Base-by-base conservation (phyloP, 1,140 invertebrate genomes). In the Argopecten irradians region DNA sequence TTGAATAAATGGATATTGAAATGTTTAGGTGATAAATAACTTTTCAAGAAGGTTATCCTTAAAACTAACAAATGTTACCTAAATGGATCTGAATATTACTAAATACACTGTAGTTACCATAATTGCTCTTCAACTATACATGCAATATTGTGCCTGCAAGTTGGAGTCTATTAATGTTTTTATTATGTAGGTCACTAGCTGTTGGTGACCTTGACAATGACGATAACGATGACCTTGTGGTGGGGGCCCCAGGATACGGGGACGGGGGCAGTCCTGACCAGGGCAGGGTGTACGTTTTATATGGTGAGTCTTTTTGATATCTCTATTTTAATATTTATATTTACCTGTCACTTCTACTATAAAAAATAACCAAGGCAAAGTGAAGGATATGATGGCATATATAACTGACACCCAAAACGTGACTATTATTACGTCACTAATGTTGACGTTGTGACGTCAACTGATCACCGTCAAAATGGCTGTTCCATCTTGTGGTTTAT, bases 191-290 rank as follows among this genome's bases (percentile, higher is more conserved):
- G 91, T 90, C 91, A 43, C 43, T 93, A 34, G 86, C 88, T 34
- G 87, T 89, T 11, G 91, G 90, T 33, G 94, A 94, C 83, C 41
- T 93, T 13, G 92, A 94, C 88, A 32, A 86, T 46, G 93, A 94
- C 91, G 93, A 93, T 46, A 91, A 92, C 88, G 92, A 91, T 34
- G 94, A 94, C 88, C 41, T 94, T 43, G 87, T 93, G 16, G 89
- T 94, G 43, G 92, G 93, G 14, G 90, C 92, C 36, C 94, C 94
- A 34, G 92, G 93, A 28, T 92, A 91, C 84, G 84, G 88, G 34
- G 71, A 13, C 34, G 35, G 41, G 3, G 35, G 41, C 7, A 88
- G 86, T 82, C 86, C 88, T 39, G 91, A 93, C 71, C 82, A 55
- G 33, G 93, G 93, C 14, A 88, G 90, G 33, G 92, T 94, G 9